A percentile compares a stretch with the other conserved stretches of the same genome.
Conservation (phyloP, 2,797 vertebrate genomes). For the Brotula barbata region DNA sequence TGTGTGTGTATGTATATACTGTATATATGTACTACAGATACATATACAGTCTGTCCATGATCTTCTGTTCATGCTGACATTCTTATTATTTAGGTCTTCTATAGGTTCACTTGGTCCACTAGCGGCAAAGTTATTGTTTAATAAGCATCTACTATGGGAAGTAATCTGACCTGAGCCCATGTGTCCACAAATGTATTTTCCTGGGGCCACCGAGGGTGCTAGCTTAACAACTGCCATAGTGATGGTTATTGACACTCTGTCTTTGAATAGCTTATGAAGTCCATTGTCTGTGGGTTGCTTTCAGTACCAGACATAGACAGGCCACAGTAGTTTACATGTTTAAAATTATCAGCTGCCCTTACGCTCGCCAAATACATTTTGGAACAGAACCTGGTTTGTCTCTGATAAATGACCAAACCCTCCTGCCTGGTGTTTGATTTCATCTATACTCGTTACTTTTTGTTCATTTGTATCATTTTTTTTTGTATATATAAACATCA, state of each 20-base stretch:
- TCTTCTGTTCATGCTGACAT: constrained; percentile 19
- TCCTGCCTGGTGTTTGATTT: not conserved
- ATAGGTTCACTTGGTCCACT: constrained; percentile 38
- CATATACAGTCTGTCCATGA: constrained; percentile 14
- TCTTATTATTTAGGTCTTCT: constrained; percentile 53
- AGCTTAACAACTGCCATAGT: constrained; percentile 39
- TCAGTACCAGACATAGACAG: constrained; percentile 10
- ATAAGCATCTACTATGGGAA: constrained; percentile 59
- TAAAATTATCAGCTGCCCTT: not conserved
- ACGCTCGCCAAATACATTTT: not conserved
- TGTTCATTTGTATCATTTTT: not conserved
- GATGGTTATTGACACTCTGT: constrained; percentile 34
- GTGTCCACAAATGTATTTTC: constrained; percentile 40
- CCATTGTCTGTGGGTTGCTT: constrained; percentile 35
- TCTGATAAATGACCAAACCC: not conserved
- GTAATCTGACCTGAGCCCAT: constrained; percentile 43
- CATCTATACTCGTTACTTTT: not conserved
- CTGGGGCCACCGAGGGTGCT: constrained; percentile 2
- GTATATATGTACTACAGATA: too few relatives aligned
- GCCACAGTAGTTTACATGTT: not conserved
- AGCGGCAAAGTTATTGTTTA: constrained; percentile 36
- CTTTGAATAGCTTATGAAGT: constrained; percentile 38
- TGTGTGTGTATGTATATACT: too few relatives aligned
- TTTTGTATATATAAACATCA: too few relatives aligned
- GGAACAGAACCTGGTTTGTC: not conserved